These are phyloP conservation scores for Coracias cyanogaster DNA, from an alignment of 2,797 vertebrate species.

Conservation along the genomic window DNA sequence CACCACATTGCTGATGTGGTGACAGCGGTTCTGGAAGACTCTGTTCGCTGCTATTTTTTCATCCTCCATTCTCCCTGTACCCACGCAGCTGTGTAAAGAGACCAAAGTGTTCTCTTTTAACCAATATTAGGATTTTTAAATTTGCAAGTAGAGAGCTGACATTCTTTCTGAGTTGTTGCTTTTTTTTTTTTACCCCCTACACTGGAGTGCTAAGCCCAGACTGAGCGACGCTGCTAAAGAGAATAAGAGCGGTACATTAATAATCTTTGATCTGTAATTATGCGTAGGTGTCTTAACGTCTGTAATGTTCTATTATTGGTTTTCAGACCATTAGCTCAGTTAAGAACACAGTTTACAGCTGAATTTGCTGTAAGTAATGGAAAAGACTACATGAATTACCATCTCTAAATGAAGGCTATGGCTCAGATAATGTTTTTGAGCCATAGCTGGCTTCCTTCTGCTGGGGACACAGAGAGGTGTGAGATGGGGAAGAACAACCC, in stretches of 20 bases:
- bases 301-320: constrained; percentile 33
- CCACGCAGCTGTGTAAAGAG: neutral
- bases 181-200: neutral
- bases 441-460: neutral
- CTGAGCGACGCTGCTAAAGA: neutral
- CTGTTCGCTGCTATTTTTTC: neutral
- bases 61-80: neutral
- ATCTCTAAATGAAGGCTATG: neutral
- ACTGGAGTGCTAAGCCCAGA: constrained; percentile 9
- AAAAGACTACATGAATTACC: constrained; percentile 5
- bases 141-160: neutral
- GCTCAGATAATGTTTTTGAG: neutral
- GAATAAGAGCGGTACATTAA: neutral
- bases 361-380: constrained; percentile 34
- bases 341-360: constrained; percentile 51
- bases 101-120: neutral
- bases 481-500: neutral
- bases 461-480: neutral
- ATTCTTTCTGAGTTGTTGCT: neutral
- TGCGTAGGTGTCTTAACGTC: constrained; percentile 27
- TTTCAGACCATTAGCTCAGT: constrained; percentile 54
- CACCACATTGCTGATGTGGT: neutral
- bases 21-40: neutral
- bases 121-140: neutral
- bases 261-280: constrained; percentile 45